Conservation (phyloP, 2,888 invertebrate species). For the Alloplasta piceator region DNA sequence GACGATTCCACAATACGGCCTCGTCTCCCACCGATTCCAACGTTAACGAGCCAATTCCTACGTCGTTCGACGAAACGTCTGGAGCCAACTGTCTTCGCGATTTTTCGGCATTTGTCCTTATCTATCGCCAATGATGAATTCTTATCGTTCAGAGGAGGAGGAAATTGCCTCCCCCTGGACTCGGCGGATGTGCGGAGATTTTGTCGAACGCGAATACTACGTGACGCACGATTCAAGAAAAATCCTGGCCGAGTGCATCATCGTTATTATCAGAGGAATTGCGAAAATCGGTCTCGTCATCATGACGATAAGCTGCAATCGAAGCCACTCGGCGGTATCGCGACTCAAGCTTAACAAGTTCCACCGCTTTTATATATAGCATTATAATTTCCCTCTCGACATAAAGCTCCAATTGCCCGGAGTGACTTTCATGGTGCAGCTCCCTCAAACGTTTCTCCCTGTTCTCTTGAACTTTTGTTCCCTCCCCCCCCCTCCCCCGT, state of each 20-base stretch:
- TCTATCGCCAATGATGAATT: background rate
- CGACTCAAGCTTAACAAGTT: background rate
- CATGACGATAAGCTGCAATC: slow-evolving; percentile 25
- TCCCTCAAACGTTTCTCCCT: background rate
- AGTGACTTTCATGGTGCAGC: background rate
- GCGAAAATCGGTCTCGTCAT: slow-evolving; percentile 10
- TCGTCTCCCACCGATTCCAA: slow-evolving; percentile 47
- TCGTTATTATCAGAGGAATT: background rate
- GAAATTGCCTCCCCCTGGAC: background rate
- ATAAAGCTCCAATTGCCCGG: background rate
- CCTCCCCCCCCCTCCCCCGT: background rate
- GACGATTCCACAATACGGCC: slow-evolving; percentile 69
- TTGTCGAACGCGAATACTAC: slow-evolving; percentile 27
- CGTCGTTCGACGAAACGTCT: too few relatives aligned
- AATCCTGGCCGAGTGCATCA: background rate
- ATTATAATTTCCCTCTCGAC: background rate
- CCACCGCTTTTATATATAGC: background rate
- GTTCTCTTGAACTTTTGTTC: slow-evolving; percentile 1
- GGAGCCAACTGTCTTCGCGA: background rate
- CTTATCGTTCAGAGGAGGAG: background rate
- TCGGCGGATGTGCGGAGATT: background rate
- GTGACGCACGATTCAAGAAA: slow-evolving; percentile 6
- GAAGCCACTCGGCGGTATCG: background rate
- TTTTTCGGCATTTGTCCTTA: background rate
- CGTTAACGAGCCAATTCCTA: background rate